Base-by-base conservation (phyloP, 2,888 invertebrate genomes). In the Brachyopa scutellaris region DNA sequence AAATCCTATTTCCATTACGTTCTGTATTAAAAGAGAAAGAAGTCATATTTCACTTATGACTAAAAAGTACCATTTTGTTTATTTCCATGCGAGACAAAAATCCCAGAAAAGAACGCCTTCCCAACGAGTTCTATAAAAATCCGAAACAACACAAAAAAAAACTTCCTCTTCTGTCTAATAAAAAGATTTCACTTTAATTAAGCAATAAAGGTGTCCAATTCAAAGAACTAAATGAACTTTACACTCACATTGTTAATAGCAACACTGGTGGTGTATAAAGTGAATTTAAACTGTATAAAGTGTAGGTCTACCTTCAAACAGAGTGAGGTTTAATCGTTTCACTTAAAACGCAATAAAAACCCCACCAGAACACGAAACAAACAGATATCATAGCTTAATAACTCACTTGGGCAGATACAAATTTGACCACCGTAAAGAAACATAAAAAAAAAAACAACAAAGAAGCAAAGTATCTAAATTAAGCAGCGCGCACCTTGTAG, bases 151-250 rank as follows among this genome's bases (percentile, higher is more conserved):
- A 26, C 3, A 26, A 26, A 26, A 26, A 26, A 26, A 26, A 26
- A 26, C 26, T 45, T 36, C 55, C 69, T 38, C 26, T 19, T 26
- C 26, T 33, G 11, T 7, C 57, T 47, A 45, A 36, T 13, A 53
- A 66, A 69, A 13, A 45, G 59, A 70, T 70, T 59, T 70, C 59
- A 59, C 38, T 70, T 70, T 70, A 70, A 70, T 70, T 59, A 38
- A 49, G 17, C 21, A 23, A 47, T 19, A 49, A 33, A 13, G 3
- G 19, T 23, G 19, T 1, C 59, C 13, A 31, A 40, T 59, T 59
- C 70, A n/a, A 29, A 26, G 57, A 59, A 69, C 31, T 15, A 36
- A 38, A 29, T 66, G 53, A 42, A 31, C 42, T 67, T 15, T 42
- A 53, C 66, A 51, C 66, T n/a, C n/a, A n/a, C n/a, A n/a, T 53